Conservation (phyloP, 1,140 invertebrate species). For the Calycopis cecrops region DNA sequence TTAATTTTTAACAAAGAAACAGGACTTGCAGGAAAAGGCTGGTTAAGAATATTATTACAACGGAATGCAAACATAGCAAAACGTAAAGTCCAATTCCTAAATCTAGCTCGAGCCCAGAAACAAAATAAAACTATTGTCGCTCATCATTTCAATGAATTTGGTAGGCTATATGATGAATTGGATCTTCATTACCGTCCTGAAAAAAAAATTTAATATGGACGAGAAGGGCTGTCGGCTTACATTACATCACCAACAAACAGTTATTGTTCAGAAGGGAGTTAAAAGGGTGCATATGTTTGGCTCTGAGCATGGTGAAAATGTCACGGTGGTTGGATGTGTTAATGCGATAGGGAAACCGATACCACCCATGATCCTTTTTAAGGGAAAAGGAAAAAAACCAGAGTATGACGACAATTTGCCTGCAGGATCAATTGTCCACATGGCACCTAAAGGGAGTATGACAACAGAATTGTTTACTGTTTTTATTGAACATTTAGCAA, state of each 20-base stretch:
- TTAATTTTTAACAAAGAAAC: too few relatives aligned
- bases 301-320: slow-evolving; percentile 13
- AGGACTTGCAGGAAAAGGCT: slow-evolving; percentile 17
- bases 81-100: slow-evolving; percentile 17
- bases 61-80: slow-evolving; percentile 14
- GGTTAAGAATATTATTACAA: slow-evolving; percentile 22
- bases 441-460: slow-evolving; percentile 12
- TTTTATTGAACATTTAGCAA: background rate
- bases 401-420: slow-evolving; percentile 11
- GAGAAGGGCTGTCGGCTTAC: slow-evolving; percentile 11
- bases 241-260: slow-evolving; percentile 10
- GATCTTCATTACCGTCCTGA: slow-evolving; percentile 6
- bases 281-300: slow-evolving; percentile 11
- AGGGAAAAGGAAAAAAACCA: slow-evolving; percentile 12
- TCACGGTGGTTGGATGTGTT: slow-evolving; percentile 11
- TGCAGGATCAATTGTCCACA: slow-evolving; percentile 12
- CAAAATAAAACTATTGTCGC: slow-evolving; percentile 17
- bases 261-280: background rate
- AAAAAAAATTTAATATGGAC: slow-evolving; percentile 11
- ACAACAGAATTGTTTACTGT: background rate
- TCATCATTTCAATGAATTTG: slow-evolving; percentile 17
- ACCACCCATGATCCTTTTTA: slow-evolving; percentile 9
- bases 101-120: slow-evolving; percentile 14
- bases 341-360: slow-evolving; percentile 8
- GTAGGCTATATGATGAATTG: background rate